Evolutionary conservation across 2,113 vertebrate species (phyloP).

Genomic region (Caranx ignobilis): DNA sequence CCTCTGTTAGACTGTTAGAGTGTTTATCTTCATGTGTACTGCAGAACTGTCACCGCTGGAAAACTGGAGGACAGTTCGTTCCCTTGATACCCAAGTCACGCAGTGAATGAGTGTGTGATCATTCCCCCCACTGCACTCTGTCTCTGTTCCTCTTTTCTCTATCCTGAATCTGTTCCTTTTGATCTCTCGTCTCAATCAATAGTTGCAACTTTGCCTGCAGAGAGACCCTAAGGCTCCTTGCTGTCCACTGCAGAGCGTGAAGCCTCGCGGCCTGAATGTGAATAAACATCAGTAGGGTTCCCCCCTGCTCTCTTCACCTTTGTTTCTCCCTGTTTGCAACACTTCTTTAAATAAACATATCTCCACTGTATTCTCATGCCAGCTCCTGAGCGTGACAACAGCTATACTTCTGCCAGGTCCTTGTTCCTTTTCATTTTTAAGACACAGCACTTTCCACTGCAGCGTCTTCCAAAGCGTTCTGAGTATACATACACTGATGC

Average conservation of each 20-base stretch:
- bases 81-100: constrained; percentile 48
- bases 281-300: neutral
- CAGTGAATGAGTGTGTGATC: constrained; percentile 44
- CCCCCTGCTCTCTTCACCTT: neutral
- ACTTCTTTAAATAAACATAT: constrained; percentile 39
- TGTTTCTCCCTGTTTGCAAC: constrained; percentile 1
- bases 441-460: neutral
- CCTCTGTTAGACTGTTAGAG: too few species aligned
- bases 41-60: constrained; percentile 17
- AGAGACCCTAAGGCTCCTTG: constrained; percentile 19
- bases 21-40: constrained; percentile 20
- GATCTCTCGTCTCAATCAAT: constrained; percentile 50
- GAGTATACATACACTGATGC: neutral
- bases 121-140: constrained; percentile 14
- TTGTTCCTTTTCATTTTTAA: constrained; percentile 26
- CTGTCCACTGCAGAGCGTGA: constrained; percentile 21
- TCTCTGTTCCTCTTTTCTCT: constrained; percentile 18
- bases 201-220: constrained; percentile 43
- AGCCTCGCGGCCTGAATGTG: neutral
- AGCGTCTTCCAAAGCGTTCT: neutral
- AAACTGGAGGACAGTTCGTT: constrained; percentile 30
- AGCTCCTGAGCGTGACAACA: neutral
- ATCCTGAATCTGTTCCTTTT: constrained; percentile 16
- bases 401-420: constrained; percentile 30
- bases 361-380: constrained; percentile 1